Evolutionary conservation across 2,888 invertebrate genomes (phyloP).

Genomic region (Ormyrus thymus): DNA sequence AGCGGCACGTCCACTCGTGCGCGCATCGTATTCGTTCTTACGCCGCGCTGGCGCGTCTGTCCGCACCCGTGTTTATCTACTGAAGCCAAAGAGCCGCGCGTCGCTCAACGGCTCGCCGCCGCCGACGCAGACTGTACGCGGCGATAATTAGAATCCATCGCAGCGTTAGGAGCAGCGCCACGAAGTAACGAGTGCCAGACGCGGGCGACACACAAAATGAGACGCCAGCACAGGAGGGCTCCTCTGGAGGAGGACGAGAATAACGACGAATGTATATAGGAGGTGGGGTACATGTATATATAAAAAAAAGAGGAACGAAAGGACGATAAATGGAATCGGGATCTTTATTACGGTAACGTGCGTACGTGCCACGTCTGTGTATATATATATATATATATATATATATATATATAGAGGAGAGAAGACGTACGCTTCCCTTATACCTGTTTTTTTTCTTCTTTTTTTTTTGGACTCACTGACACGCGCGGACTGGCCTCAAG

Average conservation of each 20-base stretch:
- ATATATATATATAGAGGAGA: background rate
- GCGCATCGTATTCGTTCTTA: too few relatives aligned
- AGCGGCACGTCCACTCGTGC: too few relatives aligned
- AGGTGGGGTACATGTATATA: too few relatives aligned
- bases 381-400: background rate
- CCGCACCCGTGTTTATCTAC: too few relatives aligned
- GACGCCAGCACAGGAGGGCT: background rate
- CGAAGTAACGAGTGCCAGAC: background rate
- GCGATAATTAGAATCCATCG: too few relatives aligned
- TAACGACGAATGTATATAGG: too few relatives aligned
- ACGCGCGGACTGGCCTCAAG: slow-evolving; percentile 24
- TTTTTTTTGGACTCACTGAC: slow-evolving; percentile 17
- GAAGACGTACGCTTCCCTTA: slow-evolving; percentile 7
- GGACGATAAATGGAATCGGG: slow-evolving; percentile 39
- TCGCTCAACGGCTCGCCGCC: too few relatives aligned
- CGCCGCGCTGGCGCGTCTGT: too few relatives aligned
- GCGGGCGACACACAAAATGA: background rate
- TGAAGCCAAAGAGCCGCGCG: too few relatives aligned
- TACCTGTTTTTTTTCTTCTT: background rate
- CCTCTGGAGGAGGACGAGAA: too few relatives aligned
- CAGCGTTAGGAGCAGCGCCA: too few relatives aligned
- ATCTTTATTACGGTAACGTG: slow-evolving; percentile 39
- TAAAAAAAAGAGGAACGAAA: background rate
- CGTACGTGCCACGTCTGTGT: background rate
- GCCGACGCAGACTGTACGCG: too few relatives aligned